Evolutionary conservation across 1,140 invertebrate genomes (phyloP), one percentile per base, ranked within the genome.

Genomic region (Drosophila varians): DNA sequence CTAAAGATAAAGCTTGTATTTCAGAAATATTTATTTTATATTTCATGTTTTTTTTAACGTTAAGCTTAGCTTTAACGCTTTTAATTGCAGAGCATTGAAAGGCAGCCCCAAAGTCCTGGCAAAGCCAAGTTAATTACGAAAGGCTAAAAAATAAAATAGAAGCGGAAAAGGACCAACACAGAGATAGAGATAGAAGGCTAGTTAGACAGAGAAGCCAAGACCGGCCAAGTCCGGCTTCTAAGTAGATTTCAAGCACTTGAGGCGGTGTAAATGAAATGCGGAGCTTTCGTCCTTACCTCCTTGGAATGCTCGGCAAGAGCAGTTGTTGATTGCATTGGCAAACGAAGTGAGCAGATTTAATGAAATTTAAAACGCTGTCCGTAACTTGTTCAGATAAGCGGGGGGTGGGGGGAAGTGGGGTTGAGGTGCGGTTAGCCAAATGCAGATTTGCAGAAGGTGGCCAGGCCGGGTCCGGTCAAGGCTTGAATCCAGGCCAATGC

Each of bases 261-360:
- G 76, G 80, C 76, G 80, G 68, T 84, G 76, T 74, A 86, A 84
- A 86, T 84, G 61, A 84, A 84, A 84, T 71, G 79, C 79, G 69
- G 61, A 43, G 56, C 71, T 61, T 64, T 43, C 19, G 16, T 26
- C 46, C 65, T 45, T n/a, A n/a, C 25, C 14, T 40, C 55, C 40
- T 28, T 47, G 45, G 45, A 43, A 34, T 53, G 55, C 58, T 54
- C n/a, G n/a, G n/a, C n/a, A n/a, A n/a, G n/a, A 46, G 76, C 76
- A 36, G 64, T 57, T 86, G 80, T 61, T 86, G 80, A 86, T 86
- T 86, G 80, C 82, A 86, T 86, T 86, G 76, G 82, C 82, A 86
- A 86, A 86, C 80, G 80, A 86, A 86, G 80, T 86, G 82, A 87
- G 73, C 82, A 73, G 80, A 86, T 86, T 86, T 86, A 86, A 86